Evolutionary conservation across 2,113 vertebrate species (phyloP).

Genomic region (Merops nubicus): DNA sequence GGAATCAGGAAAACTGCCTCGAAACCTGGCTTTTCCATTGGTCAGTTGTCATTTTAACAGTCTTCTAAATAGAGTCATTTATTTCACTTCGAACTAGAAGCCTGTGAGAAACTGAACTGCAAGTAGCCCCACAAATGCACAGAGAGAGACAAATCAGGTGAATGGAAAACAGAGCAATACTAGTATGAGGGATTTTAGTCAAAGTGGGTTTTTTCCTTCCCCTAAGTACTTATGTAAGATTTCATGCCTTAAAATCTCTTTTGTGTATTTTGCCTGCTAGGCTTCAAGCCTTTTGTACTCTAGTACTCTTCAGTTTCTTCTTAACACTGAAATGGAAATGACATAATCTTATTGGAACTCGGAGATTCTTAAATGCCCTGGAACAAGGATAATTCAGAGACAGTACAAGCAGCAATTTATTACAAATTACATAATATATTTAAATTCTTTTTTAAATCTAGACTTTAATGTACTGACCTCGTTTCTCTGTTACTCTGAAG

Average conservation of each 20-base stretch:
- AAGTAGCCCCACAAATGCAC: not conserved
- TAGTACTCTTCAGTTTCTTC: not conserved
- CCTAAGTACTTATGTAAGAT: not conserved
- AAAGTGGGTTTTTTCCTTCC: not conserved
- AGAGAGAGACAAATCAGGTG: not conserved
- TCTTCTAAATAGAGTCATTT: not conserved
- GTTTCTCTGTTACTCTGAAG: not conserved
- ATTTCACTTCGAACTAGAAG: not conserved
- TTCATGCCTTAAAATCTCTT: not conserved
- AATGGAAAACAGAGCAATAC: not conserved
- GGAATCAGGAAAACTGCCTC: slow-evolving; percentile 88
- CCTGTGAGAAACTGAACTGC: not conserved
- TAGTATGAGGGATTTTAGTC: not conserved
- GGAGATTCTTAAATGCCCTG: not conserved
- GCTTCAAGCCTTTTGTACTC: not conserved
- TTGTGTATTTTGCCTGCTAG: not conserved
- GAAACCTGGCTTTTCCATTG: slow-evolving; percentile 80
- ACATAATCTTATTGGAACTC: not conserved
- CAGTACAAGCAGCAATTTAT: not conserved
- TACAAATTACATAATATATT: not conserved
- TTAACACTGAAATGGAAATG: not conserved
- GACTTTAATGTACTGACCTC: not conserved
- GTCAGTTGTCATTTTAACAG: slow-evolving; percentile 72
- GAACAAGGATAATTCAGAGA: not conserved
- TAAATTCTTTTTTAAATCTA: not conserved